phyloP scores from a whole-genome alignment of 1,140 invertebrate genomes.

The Hestina assimilis region DNA sequence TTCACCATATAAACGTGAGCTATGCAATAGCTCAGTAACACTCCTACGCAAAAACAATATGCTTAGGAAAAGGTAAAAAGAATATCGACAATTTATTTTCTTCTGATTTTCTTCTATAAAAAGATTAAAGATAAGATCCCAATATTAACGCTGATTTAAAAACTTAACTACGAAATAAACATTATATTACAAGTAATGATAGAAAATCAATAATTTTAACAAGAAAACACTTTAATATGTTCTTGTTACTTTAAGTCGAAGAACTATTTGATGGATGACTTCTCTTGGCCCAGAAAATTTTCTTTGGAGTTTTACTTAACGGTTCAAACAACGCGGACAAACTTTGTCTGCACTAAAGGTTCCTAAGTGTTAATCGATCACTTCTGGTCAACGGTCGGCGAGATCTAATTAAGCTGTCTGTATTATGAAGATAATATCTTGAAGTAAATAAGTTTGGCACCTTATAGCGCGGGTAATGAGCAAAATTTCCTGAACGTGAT shows the following conservation, averaged over 20 bases:
- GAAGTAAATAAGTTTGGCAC: neutral
- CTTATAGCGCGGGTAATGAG: slow-evolving; percentile 17
- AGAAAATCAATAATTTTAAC: neutral
- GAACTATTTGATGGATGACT: slow-evolving; percentile 66
- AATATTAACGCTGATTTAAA: too few relatives aligned
- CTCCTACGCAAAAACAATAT: too few relatives aligned
- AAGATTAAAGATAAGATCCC: too few relatives aligned
- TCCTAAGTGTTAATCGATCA: slow-evolving; percentile 63
- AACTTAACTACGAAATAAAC: too few relatives aligned
- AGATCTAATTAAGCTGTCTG: slow-evolving; percentile 34
- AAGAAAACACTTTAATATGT: slow-evolving; percentile 23
- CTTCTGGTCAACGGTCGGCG: slow-evolving; percentile 51
- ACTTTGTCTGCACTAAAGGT: slow-evolving; percentile 55
- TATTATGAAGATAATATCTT: slow-evolving; percentile 7
- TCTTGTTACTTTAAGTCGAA: slow-evolving; percentile 44
- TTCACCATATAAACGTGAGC: too few relatives aligned
- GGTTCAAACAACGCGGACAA: slow-evolving; percentile 46
- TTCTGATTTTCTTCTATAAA: too few relatives aligned
- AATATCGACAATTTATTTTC: too few relatives aligned
- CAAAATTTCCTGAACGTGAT: slow-evolving; percentile 31
- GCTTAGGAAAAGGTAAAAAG: too few relatives aligned
- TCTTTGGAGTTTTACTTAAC: slow-evolving; percentile 56
- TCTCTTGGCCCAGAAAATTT: slow-evolving; percentile 41
- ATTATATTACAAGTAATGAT: neutral
- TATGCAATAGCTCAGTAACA: too few relatives aligned